phyloP scores from a whole-genome alignment of 2,113 vertebrate species.

The Chionis minor region DNA sequence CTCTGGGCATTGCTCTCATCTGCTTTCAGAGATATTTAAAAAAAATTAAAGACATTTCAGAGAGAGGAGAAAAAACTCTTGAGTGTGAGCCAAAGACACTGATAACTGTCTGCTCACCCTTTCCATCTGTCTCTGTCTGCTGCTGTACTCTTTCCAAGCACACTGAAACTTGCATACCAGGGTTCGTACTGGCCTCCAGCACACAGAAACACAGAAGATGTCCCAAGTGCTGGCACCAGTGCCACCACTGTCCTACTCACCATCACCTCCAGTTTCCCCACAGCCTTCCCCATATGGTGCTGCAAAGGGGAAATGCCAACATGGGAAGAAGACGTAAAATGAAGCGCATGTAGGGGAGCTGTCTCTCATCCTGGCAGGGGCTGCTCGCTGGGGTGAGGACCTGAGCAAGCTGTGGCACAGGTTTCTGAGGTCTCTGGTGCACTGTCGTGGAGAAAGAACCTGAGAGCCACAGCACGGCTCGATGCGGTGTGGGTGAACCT shows the following conservation, averaged over 20 bases:
- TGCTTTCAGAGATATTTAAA: background rate
- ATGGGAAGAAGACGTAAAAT: rapidly evolving
- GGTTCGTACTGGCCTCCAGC: background rate
- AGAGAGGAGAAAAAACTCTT: background rate
- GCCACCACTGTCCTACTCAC: background rate
- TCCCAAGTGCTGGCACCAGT: background rate
- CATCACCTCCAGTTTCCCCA: background rate
- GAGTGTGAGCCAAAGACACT: conserved; percentile 9
- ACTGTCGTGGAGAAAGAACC: background rate
- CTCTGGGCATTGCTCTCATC: background rate
- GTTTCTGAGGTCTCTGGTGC: background rate
- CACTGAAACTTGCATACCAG: background rate
- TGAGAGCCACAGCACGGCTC: background rate
- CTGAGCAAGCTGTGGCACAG: background rate
- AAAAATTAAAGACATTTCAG: background rate
- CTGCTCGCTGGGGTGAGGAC: rapidly evolving
- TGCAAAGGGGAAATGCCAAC: background rate
- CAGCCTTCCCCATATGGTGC: background rate
- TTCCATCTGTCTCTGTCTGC: conserved; percentile 37
- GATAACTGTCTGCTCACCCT: conserved; percentile 21
- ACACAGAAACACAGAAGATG: rapidly evolving
- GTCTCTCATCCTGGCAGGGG: background rate
- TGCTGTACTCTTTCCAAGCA: background rate
- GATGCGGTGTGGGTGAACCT: background rate
- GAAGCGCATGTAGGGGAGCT: background rate